These are phyloP conservation scores for Mesocricetus auratus DNA, from an alignment of 2,113 vertebrate species.

Conservation along the genomic window DNA sequence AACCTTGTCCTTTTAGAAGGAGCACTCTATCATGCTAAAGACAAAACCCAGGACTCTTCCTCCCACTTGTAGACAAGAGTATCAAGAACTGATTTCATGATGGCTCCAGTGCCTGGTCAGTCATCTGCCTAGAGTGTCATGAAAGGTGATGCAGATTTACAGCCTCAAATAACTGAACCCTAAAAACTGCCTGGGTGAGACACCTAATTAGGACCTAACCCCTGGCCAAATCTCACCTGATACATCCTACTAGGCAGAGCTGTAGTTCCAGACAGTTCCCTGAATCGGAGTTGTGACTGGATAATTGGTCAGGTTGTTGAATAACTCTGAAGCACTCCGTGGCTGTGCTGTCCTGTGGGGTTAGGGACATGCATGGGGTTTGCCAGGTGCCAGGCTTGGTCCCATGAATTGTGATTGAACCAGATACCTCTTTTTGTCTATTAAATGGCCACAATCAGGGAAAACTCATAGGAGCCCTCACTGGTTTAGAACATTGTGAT, in stretches of 20 bases:
- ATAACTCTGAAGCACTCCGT: background rate
- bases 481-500: constrained; percentile 26
- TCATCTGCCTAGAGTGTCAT: background rate
- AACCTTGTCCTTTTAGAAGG: constrained; percentile 11
- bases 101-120: background rate
- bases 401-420: background rate
- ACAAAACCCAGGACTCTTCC: background rate
- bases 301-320: background rate
- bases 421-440: background rate
- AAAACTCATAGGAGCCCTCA: background rate
- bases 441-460: background rate
- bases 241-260: background rate
- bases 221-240: background rate
- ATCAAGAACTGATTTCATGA: background rate
- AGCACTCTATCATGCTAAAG: background rate
- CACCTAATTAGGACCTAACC: constrained; percentile 10
- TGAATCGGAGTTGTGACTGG: background rate
- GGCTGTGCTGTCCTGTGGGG: background rate
- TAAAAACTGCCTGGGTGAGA: background rate
- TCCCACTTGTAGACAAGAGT: background rate
- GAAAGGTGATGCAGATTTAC: background rate
- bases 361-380: background rate
- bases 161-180: background rate
- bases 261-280: constrained; percentile 33
- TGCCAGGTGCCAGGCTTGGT: background rate